Evolutionary conservation across 2,113 vertebrate genomes (phyloP).

Genomic region (Turdus rufiventris): DNA sequence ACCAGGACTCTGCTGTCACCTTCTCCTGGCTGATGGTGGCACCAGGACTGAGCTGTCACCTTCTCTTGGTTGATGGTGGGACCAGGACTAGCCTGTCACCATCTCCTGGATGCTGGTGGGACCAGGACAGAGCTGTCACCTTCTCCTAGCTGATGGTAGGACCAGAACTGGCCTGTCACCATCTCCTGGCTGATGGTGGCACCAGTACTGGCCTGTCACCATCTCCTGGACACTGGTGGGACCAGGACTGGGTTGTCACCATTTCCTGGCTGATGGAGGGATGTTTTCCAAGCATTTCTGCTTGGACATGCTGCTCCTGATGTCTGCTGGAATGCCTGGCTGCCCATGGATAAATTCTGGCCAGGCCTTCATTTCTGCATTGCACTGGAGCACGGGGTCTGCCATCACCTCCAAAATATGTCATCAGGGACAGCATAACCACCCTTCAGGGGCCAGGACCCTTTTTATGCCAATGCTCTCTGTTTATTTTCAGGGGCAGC

Average conservation of each 20-base stretch:
- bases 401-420: neutral
- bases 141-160: rapidly evolving
- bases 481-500: neutral
- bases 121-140: neutral
- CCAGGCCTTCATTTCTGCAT: rapidly evolving
- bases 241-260: neutral
- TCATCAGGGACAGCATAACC: neutral
- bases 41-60: neutral
- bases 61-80: neutral
- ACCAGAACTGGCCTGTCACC: neutral
- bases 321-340: neutral
- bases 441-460: neutral
- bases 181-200: neutral
- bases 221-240: neutral
- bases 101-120: neutral
- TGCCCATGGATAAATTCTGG: neutral
- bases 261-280: neutral
- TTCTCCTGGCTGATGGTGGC: rapidly evolving
- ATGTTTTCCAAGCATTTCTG: neutral
- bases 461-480: neutral
- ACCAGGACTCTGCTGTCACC: neutral
- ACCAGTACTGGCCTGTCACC: neutral
- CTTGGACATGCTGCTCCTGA: neutral
- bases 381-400: neutral
- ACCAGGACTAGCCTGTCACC: neutral